Conservation (phyloP, 2,113 vertebrate species). For the Pristiophorus japonicus region DNA sequence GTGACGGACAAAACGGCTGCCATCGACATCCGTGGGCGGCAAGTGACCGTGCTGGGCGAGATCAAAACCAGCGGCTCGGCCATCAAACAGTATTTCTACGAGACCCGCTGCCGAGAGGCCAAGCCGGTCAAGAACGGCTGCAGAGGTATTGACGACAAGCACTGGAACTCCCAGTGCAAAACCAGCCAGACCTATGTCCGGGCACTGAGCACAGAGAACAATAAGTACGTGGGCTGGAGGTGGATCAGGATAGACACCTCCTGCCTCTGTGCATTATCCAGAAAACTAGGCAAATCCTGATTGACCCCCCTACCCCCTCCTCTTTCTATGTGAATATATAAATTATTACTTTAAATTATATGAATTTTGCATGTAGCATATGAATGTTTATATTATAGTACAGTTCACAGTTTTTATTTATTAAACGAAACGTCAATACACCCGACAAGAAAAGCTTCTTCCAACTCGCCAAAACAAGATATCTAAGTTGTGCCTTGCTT, state of each 20-base stretch:
- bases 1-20: slow-evolving; percentile 85
- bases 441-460: slow-evolving; percentile 64
- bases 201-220: slow-evolving; percentile 77
- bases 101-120: slow-evolving; percentile 78
- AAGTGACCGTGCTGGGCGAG: slow-evolving; percentile 80
- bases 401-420: slow-evolving; percentile 89
- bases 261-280: slow-evolving; percentile 88
- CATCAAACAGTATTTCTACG: slow-evolving; percentile 92
- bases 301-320: slow-evolving; percentile 40
- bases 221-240: slow-evolving; percentile 74
- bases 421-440: slow-evolving; percentile 70
- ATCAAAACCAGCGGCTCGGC: slow-evolving; percentile 73
- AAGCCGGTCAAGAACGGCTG: slow-evolving; percentile 77
- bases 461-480: slow-evolving; percentile 62
- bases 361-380: slow-evolving; percentile 95
- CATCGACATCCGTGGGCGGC: slow-evolving; percentile 71
- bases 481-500: slow-evolving; percentile 62
- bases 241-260: slow-evolving; percentile 99
- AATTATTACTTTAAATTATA: slow-evolving; percentile 99
- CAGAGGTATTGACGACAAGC: slow-evolving; percentile 88
- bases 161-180: slow-evolving; percentile 99
- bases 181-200: slow-evolving; percentile 87
- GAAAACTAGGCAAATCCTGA: slow-evolving; percentile 84
- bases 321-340: slow-evolving; percentile 72
- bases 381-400: slow-evolving; percentile 94